A percentile compares a stretch with the other conserved stretches of the same genome.
phyloP scores from a whole-genome alignment of 2,797 vertebrate genomes.

The Ceyx erithaca region DNA sequence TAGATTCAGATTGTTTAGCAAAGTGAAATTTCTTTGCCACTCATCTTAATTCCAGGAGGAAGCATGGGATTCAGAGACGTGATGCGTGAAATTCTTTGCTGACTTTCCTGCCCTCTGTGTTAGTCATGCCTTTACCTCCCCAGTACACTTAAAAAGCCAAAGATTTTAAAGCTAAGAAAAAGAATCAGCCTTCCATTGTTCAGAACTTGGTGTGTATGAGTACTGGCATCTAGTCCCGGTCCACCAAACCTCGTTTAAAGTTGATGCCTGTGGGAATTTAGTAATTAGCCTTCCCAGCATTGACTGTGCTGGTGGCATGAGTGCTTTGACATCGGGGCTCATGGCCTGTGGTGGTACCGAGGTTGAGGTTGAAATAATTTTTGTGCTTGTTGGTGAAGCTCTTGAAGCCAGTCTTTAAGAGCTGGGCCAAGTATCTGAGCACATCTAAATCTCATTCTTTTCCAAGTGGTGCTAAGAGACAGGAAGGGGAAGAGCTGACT shows the following conservation, averaged over 20 bases:
- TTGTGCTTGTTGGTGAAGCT: neutral
- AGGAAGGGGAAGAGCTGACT: neutral
- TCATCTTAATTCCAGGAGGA: conserved; percentile 34
- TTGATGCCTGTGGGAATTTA: neutral
- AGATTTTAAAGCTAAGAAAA: neutral
- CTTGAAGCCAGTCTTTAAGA: neutral
- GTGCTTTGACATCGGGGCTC: neutral
- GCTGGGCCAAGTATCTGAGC: neutral
- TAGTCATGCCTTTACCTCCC: neutral
- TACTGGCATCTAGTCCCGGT: neutral
- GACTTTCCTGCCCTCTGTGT: conserved; percentile 11
- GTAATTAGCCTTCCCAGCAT: neutral
- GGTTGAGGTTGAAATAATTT: neutral
- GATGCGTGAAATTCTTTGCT: conserved; percentile 45
- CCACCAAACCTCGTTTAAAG: neutral
- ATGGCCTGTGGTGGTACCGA: neutral
- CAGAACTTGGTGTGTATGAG: neutral
- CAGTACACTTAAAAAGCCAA: neutral
- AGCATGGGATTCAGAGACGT: neutral
- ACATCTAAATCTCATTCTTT: neutral
- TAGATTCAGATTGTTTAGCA: neutral
- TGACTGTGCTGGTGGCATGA: neutral
- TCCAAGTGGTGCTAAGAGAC: neutral
- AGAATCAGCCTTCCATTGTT: neutral
- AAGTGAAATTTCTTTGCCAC: conserved; percentile 37